Base-by-base conservation (phyloP, 2,888 invertebrate species). In the Conistra vaccinii region DNA sequence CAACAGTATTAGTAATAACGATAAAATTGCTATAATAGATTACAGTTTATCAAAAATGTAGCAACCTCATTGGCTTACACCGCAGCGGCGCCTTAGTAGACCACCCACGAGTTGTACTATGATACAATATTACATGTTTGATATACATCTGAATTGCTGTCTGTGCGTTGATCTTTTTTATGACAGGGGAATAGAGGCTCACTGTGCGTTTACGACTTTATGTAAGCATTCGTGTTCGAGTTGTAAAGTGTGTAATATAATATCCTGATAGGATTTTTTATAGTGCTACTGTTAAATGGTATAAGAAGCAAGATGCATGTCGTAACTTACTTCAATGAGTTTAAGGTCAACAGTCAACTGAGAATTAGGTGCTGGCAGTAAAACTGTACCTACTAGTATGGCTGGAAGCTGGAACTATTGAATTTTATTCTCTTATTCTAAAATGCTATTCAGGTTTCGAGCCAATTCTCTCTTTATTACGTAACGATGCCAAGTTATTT, bases 91-190 rank as follows among this genome's bases (percentile, higher is more conserved):
- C 75, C 80, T 69, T 3, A 1, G 58, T 60, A 48, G 86, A 75
- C 86, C 86, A 84, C 86, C 88, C 88, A 86, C 88, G 69, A 60
- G 63, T 39, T 77, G 73, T 14, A 66, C 85, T 32, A 67, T 17
- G 45, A n/a, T 57, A 76, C 58, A 73, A 73, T 65, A 73, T 48
- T 72, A 82, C 69, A 71, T 68, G 71, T 71, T 70, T 67, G 83
- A 85, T 83, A 83, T 68, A 60, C 78, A 82, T 85, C 83, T 57
- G 83, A 82, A 85, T 78, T 82, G 72, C 78, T 73, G 82, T 69
- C 73, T 87, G 84, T 80, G 72, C 73, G 74, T 83, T 81, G 78
- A 76, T 77, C 57, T 80, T 84, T 84, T 88, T 84, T 86, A 86
- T 82, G 80, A 74, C 69, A 55, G 69, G 57, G 53, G 76, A 58